These are phyloP conservation scores for Protophormia terraenovae DNA, from an alignment of 2,888 invertebrate genomes.

Conservation along the genomic window DNA sequence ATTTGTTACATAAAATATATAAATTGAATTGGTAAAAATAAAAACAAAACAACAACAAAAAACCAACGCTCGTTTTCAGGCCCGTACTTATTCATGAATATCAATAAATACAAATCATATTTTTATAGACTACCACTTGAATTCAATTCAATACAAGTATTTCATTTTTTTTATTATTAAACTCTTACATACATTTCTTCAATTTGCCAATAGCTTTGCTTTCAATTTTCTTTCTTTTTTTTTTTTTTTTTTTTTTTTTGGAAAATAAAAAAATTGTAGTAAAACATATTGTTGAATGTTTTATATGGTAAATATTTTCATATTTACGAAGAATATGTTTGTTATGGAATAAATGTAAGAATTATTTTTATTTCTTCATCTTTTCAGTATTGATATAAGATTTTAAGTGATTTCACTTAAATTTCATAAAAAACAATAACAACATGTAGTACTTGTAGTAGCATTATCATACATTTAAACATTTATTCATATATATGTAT, in stretches of 20 bases:
- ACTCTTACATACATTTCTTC: not conserved
- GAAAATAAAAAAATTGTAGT: not conserved
- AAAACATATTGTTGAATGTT: constrained; percentile 42
- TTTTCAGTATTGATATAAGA: constrained; percentile 73
- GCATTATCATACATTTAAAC: not conserved
- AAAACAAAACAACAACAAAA: constrained; percentile 13
- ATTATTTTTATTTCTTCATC: constrained; percentile 21
- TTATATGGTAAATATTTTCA: constrained; percentile 29
- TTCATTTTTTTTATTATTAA: constrained; percentile 1
- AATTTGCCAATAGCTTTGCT: not conserved
- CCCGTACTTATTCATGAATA: constrained; percentile 21
- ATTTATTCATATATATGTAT: constrained; percentile 1
- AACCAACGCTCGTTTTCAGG: not conserved
- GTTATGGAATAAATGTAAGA: constrained; percentile 17
- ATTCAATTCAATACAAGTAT: constrained; percentile 22
- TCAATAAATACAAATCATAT: constrained; percentile 56
- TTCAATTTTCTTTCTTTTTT: not conserved
- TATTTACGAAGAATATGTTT: constrained; percentile 30
- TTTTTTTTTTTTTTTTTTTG: not conserved
- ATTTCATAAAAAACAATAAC: constrained; percentile 75
- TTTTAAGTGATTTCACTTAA: constrained; percentile 79
- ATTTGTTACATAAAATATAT: not conserved
- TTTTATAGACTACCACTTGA: constrained; percentile 42
- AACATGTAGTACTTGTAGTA: constrained; percentile 59
- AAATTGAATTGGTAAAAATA: not conserved